These are phyloP conservation scores for Chaetops frenatus DNA, from an alignment of 2,113 vertebrate genomes.

Conservation along the genomic window DNA sequence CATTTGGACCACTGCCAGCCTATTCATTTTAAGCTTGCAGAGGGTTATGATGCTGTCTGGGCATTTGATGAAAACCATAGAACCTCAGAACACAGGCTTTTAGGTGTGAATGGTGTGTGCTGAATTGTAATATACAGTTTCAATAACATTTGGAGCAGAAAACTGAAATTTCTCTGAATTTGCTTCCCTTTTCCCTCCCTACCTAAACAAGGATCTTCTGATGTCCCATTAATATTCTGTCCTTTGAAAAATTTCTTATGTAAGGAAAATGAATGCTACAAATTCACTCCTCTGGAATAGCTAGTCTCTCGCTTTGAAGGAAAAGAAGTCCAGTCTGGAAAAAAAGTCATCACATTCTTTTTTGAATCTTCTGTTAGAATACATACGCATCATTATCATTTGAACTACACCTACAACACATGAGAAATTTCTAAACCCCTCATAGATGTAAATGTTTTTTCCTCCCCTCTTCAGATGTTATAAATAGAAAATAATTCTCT, in stretches of 20 bases:
- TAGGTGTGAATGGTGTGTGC: not conserved
- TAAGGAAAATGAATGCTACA: conserved; percentile 24
- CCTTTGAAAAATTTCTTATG: conserved; percentile 30
- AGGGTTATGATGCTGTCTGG: not conserved
- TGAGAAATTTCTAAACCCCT: not conserved
- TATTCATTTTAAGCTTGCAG: not conserved
- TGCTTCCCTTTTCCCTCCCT: not conserved
- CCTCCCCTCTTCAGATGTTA: not conserved
- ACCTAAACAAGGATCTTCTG: not conserved
- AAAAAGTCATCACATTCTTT: not conserved
- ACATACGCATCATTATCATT: not conserved
- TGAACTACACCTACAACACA: not conserved
- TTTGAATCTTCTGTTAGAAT: conserved; percentile 11
- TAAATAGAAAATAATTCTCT: conserved; percentile 1
- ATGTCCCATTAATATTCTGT: not conserved
- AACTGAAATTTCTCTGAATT: not conserved
- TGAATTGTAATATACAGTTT: not conserved
- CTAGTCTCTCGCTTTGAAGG: not conserved
- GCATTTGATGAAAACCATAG: not conserved
- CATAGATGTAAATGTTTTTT: not conserved
- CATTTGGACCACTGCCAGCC: not conserved
- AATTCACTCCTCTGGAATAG: not conserved
- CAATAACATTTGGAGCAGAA: not conserved
- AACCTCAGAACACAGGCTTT: not conserved
- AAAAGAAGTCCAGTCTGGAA: not conserved